These are phyloP conservation scores for Sula dactylatra DNA, from an alignment of 2,113 vertebrate genomes.

Conservation along the genomic window DNA sequence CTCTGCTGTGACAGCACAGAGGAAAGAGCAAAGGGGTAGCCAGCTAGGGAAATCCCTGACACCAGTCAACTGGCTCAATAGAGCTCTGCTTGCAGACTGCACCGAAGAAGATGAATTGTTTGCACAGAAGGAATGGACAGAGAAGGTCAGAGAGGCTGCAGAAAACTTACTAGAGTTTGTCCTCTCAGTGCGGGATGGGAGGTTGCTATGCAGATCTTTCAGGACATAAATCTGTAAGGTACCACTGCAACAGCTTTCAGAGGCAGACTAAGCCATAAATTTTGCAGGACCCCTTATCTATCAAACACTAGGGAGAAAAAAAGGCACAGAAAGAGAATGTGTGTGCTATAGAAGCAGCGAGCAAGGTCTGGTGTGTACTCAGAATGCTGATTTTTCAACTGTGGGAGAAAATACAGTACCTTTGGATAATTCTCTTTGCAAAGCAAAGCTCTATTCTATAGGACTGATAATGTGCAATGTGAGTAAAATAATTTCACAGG, in stretches of 20 bases:
- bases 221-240: not conserved
- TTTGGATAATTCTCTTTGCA: not conserved
- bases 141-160: slow-evolving; percentile 68
- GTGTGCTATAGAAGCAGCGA: not conserved
- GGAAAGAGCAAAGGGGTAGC: slow-evolving; percentile 19
- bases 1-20: slow-evolving; percentile 43
- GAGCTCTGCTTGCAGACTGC: slow-evolving; percentile 47
- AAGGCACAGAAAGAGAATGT: not conserved
- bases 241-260: not conserved
- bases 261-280: not conserved
- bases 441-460: not conserved
- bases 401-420: not conserved
- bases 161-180: slow-evolving; percentile 22
- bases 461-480: not conserved
- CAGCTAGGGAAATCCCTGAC: slow-evolving; percentile 70
- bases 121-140: slow-evolving; percentile 58
- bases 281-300: not conserved
- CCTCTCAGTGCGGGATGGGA: slow-evolving; percentile 25
- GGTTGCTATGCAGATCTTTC: not conserved
- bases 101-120: slow-evolving; percentile 73
- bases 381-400: not conserved
- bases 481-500: not conserved
- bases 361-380: not conserved
- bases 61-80: slow-evolving; percentile 61
- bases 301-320: not conserved